These are phyloP conservation scores for Perizoma flavofasciatum DNA, from an alignment of 2,888 invertebrate species.

Conservation along the genomic window DNA sequence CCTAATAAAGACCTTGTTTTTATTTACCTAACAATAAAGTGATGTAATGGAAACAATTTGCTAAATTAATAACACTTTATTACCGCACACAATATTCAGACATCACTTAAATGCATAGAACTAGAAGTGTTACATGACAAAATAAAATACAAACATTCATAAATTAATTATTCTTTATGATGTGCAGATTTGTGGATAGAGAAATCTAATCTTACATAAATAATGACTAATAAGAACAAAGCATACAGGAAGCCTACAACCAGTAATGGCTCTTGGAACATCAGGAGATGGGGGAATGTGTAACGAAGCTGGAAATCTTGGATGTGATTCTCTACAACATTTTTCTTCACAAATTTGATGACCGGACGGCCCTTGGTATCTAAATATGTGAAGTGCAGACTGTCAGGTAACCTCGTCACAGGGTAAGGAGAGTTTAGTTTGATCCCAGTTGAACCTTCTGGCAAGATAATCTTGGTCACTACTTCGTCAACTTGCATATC, in stretches of 20 bases:
- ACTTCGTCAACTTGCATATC: constrained; percentile 97
- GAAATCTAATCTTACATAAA: constrained; percentile 98
- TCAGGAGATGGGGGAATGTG: constrained; percentile 91
- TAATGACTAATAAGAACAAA: constrained; percentile 95
- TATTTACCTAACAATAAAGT: no score
- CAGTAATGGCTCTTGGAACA: constrained; percentile 97
- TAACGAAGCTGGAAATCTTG: constrained; percentile 96
- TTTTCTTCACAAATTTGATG: constrained; percentile 90
- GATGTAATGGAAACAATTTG: constrained; percentile 34
- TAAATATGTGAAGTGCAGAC: constrained; percentile 95
- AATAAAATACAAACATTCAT: constrained; percentile 39
- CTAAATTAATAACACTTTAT: constrained; percentile 53
- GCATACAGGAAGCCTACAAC: constrained; percentile 94
- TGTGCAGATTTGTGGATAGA: constrained; percentile 91
- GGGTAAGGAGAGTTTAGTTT: constrained; percentile 92
- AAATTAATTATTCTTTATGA: constrained; percentile 75
- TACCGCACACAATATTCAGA: constrained; percentile 51
- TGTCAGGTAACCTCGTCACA: constrained; percentile 89
- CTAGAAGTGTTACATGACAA: constrained; percentile 51
- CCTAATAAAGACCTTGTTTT: no score
- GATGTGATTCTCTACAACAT: constrained; percentile 98
- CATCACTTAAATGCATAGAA: constrained; percentile 58
- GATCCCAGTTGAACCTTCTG: constrained; percentile 95
- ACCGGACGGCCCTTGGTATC: constrained; percentile 97
- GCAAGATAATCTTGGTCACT: constrained; percentile 94